These are phyloP conservation scores for Atta texana DNA, from an alignment of 1,140 invertebrate species.

Conservation along the genomic window DNA sequence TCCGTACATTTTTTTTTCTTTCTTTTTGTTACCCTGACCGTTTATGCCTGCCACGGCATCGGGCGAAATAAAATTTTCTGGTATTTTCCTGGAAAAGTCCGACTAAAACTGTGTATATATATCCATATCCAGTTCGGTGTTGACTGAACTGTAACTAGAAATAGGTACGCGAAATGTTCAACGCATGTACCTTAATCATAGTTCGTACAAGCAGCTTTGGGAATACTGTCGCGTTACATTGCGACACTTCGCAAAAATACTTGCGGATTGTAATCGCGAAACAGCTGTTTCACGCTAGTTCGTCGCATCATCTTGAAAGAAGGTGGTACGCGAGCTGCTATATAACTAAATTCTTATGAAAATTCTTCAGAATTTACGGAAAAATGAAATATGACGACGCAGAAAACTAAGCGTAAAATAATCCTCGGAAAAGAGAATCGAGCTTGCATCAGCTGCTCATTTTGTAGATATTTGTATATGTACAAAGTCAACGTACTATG, in stretches of 20 bases:
- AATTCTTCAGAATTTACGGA: constrained; percentile 67
- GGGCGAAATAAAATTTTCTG: constrained; percentile 75
- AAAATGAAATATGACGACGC: constrained; percentile 84
- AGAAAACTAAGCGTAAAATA: constrained; percentile 84
- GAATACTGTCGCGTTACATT: neutral
- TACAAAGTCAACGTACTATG: constrained; percentile 1
- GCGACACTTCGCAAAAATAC: constrained; percentile 8
- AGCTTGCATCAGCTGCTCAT: constrained; percentile 49
- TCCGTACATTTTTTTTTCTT: constrained; percentile 41
- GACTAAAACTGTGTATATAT: constrained; percentile 36
- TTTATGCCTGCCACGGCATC: constrained; percentile 63
- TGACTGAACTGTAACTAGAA: constrained; percentile 50
- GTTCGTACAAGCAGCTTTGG: neutral
- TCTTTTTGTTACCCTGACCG: constrained; percentile 57
- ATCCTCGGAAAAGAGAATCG: constrained; percentile 57
- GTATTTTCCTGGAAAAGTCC: constrained; percentile 64
- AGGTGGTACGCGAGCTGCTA: constrained; percentile 19
- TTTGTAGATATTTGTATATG: constrained; percentile 18
- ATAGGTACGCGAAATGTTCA: constrained; percentile 14
- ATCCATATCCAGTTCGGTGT: constrained; percentile 24
- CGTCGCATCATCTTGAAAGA: constrained; percentile 11
- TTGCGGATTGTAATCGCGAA: constrained; percentile 1
- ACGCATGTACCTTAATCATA: constrained; percentile 32
- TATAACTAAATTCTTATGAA: constrained; percentile 65
- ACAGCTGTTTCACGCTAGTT: constrained; percentile 47